A percentile compares a stretch with the other conserved stretches of the same genome.
These are phyloP conservation scores for Bruchidius siliquastri DNA, from an alignment of 2,888 invertebrate species.

Conservation along the genomic window DNA sequence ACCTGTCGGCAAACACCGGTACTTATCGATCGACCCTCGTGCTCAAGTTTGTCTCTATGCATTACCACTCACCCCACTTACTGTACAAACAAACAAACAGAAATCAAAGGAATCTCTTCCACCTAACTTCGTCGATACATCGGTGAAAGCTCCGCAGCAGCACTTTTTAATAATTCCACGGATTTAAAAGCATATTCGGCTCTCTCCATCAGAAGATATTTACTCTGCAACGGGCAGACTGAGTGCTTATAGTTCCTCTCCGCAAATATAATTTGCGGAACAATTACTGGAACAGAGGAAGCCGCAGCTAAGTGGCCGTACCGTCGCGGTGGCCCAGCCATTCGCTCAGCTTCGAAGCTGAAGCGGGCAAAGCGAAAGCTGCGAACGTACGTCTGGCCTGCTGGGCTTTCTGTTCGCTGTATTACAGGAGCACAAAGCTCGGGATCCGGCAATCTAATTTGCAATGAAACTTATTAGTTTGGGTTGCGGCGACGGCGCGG, in stretches of 20 bases:
- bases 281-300: conserved; percentile 46
- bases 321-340: conserved; percentile 31
- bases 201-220: conserved; percentile 27
- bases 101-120: background rate
- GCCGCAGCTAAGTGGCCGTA: conserved; percentile 46
- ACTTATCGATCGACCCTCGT: no score
- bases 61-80: no score
- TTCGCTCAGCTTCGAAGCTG: conserved; percentile 23
- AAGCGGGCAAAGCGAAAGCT: conserved; percentile 20
- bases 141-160: background rate
- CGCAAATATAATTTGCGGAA: conserved; percentile 48
- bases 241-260: conserved; percentile 37
- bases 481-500: conserved; percentile 41
- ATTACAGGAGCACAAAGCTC: conserved; percentile 48
- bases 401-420: conserved; percentile 44
- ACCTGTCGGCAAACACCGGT: no score
- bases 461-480: conserved; percentile 49
- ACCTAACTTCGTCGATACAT: background rate
- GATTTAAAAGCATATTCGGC: background rate
- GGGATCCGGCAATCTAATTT: conserved; percentile 48
- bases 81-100: no score
- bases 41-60: no score
- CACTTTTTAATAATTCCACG: background rate
- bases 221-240: conserved; percentile 27
- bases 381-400: conserved; percentile 28